Evolutionary conservation across 2,113 vertebrate genomes (phyloP), one percentile per base, ranked within the genome.

Genomic region (Carassius gibelio): DNA sequence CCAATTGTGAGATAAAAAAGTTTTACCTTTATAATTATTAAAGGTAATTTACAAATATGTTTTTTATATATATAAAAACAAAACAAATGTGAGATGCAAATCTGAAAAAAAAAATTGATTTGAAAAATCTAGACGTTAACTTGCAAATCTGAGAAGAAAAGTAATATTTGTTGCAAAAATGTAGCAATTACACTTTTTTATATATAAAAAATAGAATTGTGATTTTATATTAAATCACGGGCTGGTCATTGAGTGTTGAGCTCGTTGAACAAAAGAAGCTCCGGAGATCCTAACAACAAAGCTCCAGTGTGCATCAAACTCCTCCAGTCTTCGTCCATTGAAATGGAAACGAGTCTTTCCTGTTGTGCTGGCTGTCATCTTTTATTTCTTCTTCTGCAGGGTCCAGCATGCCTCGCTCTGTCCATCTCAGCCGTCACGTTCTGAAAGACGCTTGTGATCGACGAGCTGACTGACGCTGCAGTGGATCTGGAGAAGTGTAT

Each of bases 311-410:
- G 42, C 42, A 45, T 36, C 10, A 8, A 13, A 42, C 9, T 69
- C 62, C 36, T 19, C 9, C 10, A 62, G 69, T 11, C n/a, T 30
- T 23, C 23, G 10, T 82, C 45, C 59, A 76, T 81, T 82, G 62
- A 86, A 86, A 82, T 61, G 42, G 45, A 86, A 82, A 84, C 57
- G 1, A 68, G 48, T 19, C 5, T 62, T 45, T 81, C 19, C n/a
- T 62, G 52, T 81, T 84, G 69, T 61, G 1, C 15, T 17, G 4
- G n/a, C 36, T 42, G 57, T 61, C 72, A 13, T 74, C 45, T 69
- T 21, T 10, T 69, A 48, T 81, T 82, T 75, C 13, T 50, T 82
- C 71, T 1, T 34, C 64, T 71, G 62, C 50, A 52, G 30, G 15
- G 50, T 83, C 15, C 38, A 3, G 21, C 59, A 3, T 45, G 13